Conservation (phyloP, 2,113 vertebrate species). For the Neogobius melanostomus region DNA sequence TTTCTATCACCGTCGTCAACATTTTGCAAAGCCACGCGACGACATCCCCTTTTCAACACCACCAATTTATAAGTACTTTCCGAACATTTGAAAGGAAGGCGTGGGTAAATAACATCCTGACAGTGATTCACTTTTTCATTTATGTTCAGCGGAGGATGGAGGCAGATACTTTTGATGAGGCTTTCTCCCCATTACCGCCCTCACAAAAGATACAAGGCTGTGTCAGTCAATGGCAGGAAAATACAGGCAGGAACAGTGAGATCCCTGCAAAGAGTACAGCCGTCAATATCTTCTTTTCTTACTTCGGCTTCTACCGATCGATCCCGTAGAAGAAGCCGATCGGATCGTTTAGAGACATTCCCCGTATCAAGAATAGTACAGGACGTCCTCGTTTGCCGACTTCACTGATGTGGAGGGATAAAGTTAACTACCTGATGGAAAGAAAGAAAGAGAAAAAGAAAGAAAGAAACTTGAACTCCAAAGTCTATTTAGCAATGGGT, state of each 20-base stretch:
- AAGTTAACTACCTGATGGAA: no score
- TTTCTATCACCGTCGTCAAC: background rate
- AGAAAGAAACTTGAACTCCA: no score
- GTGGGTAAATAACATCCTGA: conserved; percentile 2
- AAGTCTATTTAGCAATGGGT: no score
- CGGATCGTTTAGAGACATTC: background rate
- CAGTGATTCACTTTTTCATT: background rate
- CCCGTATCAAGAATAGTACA: background rate
- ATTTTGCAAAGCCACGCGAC: background rate
- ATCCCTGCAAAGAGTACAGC: background rate
- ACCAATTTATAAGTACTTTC: background rate
- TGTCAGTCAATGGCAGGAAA: background rate
- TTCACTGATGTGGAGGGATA: background rate
- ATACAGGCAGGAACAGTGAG: background rate
- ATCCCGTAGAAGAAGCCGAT: background rate
- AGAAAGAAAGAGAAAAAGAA: no score
- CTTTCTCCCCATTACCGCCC: background rate
- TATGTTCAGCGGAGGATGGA: conserved; percentile 1
- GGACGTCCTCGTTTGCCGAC: background rate
- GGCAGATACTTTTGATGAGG: background rate
- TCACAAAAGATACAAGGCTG: background rate
- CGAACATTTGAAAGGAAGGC: background rate
- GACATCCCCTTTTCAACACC: background rate
- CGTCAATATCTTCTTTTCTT: background rate
- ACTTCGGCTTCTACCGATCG: background rate